Evolutionary conservation across 2,113 vertebrate species (phyloP).

Genomic region (Hemichromis elongatus): DNA sequence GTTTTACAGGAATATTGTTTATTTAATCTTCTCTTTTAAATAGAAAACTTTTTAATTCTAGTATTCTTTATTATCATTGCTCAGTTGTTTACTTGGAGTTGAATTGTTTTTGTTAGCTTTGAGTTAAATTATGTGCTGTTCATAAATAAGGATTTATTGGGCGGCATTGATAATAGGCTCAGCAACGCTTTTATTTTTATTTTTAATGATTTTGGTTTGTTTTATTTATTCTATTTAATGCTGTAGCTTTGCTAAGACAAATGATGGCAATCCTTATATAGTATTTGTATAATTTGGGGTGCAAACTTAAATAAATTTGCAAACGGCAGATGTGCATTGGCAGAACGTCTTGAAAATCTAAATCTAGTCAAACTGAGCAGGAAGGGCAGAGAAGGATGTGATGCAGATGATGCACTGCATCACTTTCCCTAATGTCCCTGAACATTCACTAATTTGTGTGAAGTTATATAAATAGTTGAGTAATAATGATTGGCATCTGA

Average conservation of each 20-base stretch:
- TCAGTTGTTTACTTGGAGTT: neutral
- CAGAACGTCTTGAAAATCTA: neutral
- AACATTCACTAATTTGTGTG: constrained; percentile 13
- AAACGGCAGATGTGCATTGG: neutral
- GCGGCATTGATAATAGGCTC: neutral
- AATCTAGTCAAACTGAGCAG: neutral
- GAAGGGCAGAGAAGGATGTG: neutral
- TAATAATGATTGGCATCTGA: constrained; percentile 27
- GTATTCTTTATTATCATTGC: constrained; percentile 1
- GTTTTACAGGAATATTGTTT: neutral
- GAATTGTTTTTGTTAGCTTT: constrained; percentile 4
- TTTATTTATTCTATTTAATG: neutral
- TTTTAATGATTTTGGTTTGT: neutral
- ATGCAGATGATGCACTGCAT: neutral
- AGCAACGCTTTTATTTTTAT: neutral
- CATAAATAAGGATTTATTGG: constrained; percentile 28
- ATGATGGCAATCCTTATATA: neutral
- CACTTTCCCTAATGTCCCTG: neutral
- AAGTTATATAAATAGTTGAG: neutral
- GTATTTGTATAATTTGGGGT: neutral
- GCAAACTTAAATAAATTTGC: neutral
- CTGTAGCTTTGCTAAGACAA: neutral
- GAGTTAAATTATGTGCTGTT: constrained; percentile 9
- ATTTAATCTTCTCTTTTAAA: neutral
- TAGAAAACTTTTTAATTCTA: neutral